Base-by-base conservation (phyloP, 2,113 vertebrate species). In the Patagioenas fasciata region DNA sequence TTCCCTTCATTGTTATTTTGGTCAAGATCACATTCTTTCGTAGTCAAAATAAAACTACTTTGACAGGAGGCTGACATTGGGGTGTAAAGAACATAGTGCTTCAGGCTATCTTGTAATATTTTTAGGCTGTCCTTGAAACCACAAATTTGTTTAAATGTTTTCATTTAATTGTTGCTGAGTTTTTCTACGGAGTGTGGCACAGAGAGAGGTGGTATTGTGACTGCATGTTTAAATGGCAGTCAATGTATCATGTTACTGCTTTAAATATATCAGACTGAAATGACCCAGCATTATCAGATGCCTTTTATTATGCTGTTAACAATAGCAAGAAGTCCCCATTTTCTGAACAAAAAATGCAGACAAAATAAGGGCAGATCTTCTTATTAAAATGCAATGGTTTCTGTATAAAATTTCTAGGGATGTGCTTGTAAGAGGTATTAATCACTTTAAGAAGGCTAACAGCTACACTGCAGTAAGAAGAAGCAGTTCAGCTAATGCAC, bases 391-490 rank as follows among this genome's bases (percentile, higher is more conserved):
- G 50, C 31, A 80, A 2, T 53, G 40, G 23, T 40, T 86, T 90
- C 81, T 95, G 8, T 69, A 20, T 75, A 32, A 95, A 86, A 80
- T 83, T 50, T 92, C 88, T 73, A 54, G 50, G 20, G 36, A 67
- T 81, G 65, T 87, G 72, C 85, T 88, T 90, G 5, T 80, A 82
- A 90, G 95, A 96, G 34, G 48, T 77, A 57, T 58, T 90, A 69
- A 48, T 60, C 47, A 95, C 64, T 75, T 93, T 78, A 94, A 95
- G 75, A 82, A 91, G 90, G 50, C 67, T 88, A 87, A 82, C 71
- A 67, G 31, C 23, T 77, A 6, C 32, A 81, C 24, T 84, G 34
- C n/a, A 81, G 50, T 58, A 78, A 71, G 44, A 66, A 73, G 60
- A 91, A 93, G 36, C 74, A 84, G 47, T 89, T 91, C 88, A 81